phyloP scores from a whole-genome alignment of 2,113 vertebrate species.

The Myotis davidii region DNA sequence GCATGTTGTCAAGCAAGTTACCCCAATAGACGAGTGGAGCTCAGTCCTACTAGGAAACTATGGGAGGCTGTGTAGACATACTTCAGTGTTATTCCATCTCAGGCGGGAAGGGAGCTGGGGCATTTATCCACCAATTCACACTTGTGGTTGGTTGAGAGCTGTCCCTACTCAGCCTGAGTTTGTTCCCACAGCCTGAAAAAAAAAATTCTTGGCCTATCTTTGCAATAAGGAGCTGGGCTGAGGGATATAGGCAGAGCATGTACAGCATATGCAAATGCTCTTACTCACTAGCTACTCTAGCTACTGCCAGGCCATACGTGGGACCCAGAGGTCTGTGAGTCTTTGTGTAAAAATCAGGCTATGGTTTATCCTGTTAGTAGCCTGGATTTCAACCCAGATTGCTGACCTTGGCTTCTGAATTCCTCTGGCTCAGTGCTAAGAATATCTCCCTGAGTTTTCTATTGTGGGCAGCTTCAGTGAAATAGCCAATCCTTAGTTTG shows the following conservation, averaged over 20 bases:
- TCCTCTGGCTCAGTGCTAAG: neutral
- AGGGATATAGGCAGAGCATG: neutral
- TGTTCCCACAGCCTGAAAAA: neutral
- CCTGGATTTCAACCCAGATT: neutral
- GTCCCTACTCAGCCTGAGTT: neutral
- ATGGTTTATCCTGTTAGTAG: neutral
- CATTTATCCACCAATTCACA: neutral
- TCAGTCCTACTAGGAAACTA: neutral
- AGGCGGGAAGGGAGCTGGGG: neutral
- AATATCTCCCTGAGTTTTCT: neutral
- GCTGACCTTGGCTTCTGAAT: neutral
- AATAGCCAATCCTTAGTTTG: neutral
- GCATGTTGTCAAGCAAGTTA: neutral
- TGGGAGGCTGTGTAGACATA: neutral
- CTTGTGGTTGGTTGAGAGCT: neutral
- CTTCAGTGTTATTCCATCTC: neutral
- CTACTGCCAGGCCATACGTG: neutral
- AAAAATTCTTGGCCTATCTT: neutral
- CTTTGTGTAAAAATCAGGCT: neutral
- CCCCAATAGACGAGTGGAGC: neutral
- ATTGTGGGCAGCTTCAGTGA: neutral
- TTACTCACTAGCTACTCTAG: neutral
- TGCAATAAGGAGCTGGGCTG: neutral
- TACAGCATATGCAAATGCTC: neutral
- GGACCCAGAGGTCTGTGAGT: neutral